A percentile compares a stretch with the other conserved stretches of the same genome.
phyloP scores from a whole-genome alignment of 2,113 vertebrate genomes.

The Oncorhynchus mykiss region DNA sequence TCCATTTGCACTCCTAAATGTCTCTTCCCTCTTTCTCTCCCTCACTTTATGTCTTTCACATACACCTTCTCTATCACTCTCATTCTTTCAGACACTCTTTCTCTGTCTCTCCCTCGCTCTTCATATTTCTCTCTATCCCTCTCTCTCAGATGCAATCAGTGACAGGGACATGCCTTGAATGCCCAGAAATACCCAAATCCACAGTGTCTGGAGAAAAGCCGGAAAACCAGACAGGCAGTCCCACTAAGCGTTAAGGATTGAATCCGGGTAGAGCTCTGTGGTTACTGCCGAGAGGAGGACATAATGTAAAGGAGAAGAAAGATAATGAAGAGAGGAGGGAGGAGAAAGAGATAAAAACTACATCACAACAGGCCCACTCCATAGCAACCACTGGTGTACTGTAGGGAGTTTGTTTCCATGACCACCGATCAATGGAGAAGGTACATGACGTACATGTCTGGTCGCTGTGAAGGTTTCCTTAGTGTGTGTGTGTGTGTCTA shows the following conservation, averaged over 20 bases:
- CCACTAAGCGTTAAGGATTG: neutral
- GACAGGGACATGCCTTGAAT: conserved; percentile 39
- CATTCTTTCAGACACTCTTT: conserved; percentile 52
- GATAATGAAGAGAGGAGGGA: neutral
- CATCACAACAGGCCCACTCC: conserved; percentile 38
- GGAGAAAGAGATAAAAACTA: conserved; percentile 8
- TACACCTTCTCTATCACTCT: conserved; percentile 37
- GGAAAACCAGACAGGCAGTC: neutral
- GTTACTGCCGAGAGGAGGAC: neutral
- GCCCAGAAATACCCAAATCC: conserved; percentile 1
- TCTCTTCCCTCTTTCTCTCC: neutral
- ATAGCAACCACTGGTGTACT: conserved; percentile 52
- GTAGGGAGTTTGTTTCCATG: conserved; percentile 55
- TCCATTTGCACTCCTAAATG: conserved; percentile 16
- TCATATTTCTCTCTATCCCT: neutral
- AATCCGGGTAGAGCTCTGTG: neutral
- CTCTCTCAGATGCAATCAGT: neutral
- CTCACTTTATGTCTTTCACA: conserved; percentile 52
- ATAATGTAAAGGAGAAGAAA: neutral
- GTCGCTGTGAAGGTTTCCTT: conserved; percentile 3
- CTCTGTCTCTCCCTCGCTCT: conserved; percentile 18
- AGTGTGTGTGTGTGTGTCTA: neutral
- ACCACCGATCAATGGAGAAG: conserved; percentile 56
- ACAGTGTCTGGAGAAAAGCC: conserved; percentile 9
- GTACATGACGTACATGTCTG: conserved; percentile 21